Evolutionary conservation across 2,888 invertebrate genomes (phyloP).

Genomic region (Sphaeridia pumilis): DNA sequence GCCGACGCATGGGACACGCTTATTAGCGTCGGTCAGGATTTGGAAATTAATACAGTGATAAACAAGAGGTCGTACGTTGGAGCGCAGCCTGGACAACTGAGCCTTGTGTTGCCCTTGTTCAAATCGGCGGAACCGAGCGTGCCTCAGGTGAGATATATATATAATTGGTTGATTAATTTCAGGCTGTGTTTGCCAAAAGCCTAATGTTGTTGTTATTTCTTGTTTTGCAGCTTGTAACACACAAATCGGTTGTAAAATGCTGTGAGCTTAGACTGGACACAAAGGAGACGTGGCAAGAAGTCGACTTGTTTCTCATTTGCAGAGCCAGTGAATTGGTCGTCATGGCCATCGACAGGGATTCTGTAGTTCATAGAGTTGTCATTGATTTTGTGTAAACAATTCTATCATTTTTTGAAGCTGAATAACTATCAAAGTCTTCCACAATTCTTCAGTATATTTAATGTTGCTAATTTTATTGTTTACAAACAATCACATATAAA

Average conservation of each 20-base stretch:
- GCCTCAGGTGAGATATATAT: slow-evolving; percentile 31
- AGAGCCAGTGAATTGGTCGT: slow-evolving; percentile 30
- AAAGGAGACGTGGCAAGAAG: slow-evolving; percentile 32
- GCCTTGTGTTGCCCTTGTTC: slow-evolving; percentile 32
- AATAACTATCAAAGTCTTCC: too few relatives aligned
- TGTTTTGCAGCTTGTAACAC: slow-evolving; percentile 31
- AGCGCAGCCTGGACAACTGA: slow-evolving; percentile 35
- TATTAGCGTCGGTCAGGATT: slow-evolving; percentile 27
- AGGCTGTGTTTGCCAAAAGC: too few relatives aligned
- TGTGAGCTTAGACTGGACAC: slow-evolving; percentile 34
- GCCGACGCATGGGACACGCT: slow-evolving; percentile 34
- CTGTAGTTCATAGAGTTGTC: slow-evolving; percentile 30
- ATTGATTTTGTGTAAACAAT: slow-evolving; percentile 24
- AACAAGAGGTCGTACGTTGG: slow-evolving; percentile 34
- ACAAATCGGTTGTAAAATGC: slow-evolving; percentile 33
- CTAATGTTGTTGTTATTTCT: too few relatives aligned
- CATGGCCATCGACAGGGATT: slow-evolving; percentile 25
- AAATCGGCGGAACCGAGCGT: slow-evolving; percentile 25
- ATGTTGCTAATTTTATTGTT: too few relatives aligned
- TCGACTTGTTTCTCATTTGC: slow-evolving; percentile 30
- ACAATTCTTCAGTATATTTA: too few relatives aligned
- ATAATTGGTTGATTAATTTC: too few relatives aligned
- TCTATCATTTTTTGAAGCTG: too few relatives aligned
- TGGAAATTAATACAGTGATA: slow-evolving; percentile 30
- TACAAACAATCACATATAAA: too few relatives aligned